A percentile compares a stretch with the other conserved stretches of the same genome.
Conservation (phyloP, 2,888 invertebrate species). For the Leptopilina syphax region DNA sequence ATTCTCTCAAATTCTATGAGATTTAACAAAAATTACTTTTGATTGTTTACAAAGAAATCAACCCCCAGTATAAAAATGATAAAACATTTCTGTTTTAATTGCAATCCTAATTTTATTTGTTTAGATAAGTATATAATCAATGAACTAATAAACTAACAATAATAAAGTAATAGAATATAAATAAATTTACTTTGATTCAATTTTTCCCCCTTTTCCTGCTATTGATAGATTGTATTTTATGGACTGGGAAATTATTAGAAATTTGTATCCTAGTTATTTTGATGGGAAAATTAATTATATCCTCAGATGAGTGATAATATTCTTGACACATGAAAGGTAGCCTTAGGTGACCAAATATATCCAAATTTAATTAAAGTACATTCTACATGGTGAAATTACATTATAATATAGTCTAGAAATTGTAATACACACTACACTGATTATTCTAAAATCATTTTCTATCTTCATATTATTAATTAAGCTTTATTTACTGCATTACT, state of each 20-base stretch:
- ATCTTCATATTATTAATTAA: background rate
- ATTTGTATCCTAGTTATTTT: constrained; percentile 1
- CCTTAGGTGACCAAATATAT: constrained; percentile 9
- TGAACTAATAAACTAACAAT: too few relatives aligned
- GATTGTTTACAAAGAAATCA: background rate
- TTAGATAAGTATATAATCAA: too few relatives aligned
- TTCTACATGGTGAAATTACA: background rate
- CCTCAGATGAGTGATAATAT: background rate
- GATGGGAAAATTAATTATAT: constrained; percentile 1
- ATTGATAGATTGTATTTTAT: too few relatives aligned
- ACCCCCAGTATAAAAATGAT: background rate
- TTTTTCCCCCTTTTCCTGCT: too few relatives aligned
- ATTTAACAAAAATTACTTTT: background rate
- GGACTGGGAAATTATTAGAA: background rate
- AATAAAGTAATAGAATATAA: too few relatives aligned
- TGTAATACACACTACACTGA: background rate
- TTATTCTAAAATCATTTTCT: background rate
- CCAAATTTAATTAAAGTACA: constrained; percentile 3
- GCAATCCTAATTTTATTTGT: too few relatives aligned
- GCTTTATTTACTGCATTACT: too few relatives aligned
- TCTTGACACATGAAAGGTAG: background rate
- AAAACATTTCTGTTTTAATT: background rate
- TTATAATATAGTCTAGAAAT: background rate
- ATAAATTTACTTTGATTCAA: too few relatives aligned
- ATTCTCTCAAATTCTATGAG: background rate